Percentiles rank a stretch among this genome's conserved stretches.
These are phyloP conservation scores for Hormaphis cornu DNA, from an alignment of 1,140 invertebrate genomes.

Conservation along the genomic window DNA sequence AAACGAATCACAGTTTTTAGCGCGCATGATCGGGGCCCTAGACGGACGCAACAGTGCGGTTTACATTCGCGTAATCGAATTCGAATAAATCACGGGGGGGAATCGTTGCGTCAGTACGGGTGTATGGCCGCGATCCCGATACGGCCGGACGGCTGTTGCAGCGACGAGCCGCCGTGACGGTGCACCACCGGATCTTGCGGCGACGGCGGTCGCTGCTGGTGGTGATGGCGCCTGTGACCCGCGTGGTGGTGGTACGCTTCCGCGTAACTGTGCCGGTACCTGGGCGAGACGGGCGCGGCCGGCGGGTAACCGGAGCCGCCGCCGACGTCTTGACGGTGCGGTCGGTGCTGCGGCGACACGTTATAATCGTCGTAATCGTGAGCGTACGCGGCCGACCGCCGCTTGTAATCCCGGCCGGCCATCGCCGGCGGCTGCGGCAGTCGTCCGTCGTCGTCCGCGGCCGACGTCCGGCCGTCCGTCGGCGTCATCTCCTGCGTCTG, in stretches of 20 bases:
- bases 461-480: no score
- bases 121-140: constrained; percentile 47
- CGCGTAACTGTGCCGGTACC: constrained; percentile 49
- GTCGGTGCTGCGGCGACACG: constrained; percentile 33
- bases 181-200: constrained; percentile 37
- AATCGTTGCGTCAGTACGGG: constrained; percentile 41
- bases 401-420: neutral
- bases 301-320: neutral
- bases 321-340: neutral
- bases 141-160: constrained; percentile 38
- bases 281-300: constrained; percentile 34
- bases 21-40: no score
- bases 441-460: neutral
- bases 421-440: neutral
- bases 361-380: constrained; percentile 13
- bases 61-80: no score
- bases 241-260: constrained; percentile 41
- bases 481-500: neutral
- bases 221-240: neutral
- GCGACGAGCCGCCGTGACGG: constrained; percentile 36
- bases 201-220: neutral
- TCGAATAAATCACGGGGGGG: neutral
- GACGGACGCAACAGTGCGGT: no score
- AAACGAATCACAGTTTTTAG: no score
- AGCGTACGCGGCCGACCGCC: constrained; percentile 20